Evolutionary conservation across 2,113 vertebrate species (phyloP), one percentile per base, ranked within the genome.

Genomic region (Oncorhynchus mykiss): DNA sequence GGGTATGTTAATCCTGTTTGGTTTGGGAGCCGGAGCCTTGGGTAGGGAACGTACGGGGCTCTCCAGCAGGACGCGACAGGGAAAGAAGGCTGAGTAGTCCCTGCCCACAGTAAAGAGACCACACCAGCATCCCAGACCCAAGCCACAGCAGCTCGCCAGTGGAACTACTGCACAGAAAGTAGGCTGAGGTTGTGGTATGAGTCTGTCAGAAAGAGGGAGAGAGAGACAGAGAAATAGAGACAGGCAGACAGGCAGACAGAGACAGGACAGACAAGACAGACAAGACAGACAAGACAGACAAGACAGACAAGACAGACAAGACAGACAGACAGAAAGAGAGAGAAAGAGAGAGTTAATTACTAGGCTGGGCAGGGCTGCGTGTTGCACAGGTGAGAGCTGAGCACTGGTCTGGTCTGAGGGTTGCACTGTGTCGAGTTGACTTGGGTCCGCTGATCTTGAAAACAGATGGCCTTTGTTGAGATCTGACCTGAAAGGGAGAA

Each of bases 331-430:
- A 31, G 31, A 8, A 0, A 34, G 34, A 5, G 6, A 1, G 1
- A 34, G 34, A 34, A 7, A 7, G 6, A 34, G 34, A 34, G 6
- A n/a, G 51, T 54, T 18, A 95, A 96, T 96, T 93, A 99, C 97
- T 95, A 93, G 67, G 97, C 95, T 27, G 97, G 96, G 88, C 98
- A 99, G 83, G 96, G 95, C 80, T 96, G 95, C 0, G 91, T 92
- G 81, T 96, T 99, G 93, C 98, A 99, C 13, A 93, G 85, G 45
- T 95, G 95, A 71, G 95, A 95, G 74, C 95, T 95, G 13, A 92
- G 86, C 2, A 91, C 86, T 48, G 95, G 96, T 81, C 92, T 95
- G 29, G 73, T 92, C 77, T 90, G 91, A 22, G 92, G 87, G 72
- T 91, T 93, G 74, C 97, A 99, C 72, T 97, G 91, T 70, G 94